Conservation (phyloP, 2,113 vertebrate species). For the Gallinago jamesoni region DNA sequence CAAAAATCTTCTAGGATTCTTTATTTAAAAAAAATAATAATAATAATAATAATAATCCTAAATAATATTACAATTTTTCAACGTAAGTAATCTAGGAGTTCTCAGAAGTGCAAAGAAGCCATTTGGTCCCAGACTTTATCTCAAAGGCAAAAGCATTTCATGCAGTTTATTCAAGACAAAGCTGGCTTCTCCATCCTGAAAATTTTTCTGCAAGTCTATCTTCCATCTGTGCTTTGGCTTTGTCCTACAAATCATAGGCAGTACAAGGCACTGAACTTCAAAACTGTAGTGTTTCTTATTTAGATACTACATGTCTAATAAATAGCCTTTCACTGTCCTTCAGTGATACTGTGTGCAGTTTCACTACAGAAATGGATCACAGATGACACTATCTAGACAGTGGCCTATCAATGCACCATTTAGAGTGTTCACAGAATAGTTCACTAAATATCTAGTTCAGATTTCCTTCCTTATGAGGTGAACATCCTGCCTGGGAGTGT, state of each 20-base stretch:
- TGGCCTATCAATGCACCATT: neutral
- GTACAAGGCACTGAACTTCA: conserved; percentile 54
- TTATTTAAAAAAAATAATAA: neutral
- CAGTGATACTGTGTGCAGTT: neutral
- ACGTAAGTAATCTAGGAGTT: neutral
- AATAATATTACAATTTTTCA: conserved; percentile 42
- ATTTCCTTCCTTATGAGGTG: neutral
- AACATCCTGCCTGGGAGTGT: neutral
- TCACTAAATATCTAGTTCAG: neutral
- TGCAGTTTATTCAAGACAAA: conserved; percentile 78
- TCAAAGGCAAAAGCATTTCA: conserved; percentile 74
- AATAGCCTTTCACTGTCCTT: neutral
- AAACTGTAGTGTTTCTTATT: neutral
- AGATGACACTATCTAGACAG: neutral
- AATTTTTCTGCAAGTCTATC: conserved; percentile 72
- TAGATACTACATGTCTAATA: neutral
- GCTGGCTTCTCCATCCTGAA: conserved; percentile 72
- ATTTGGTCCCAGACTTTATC: conserved; percentile 66
- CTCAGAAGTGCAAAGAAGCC: conserved; percentile 58
- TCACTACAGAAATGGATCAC: neutral
- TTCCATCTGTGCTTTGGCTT: conserved; percentile 78
- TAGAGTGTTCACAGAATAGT: neutral
- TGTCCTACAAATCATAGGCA: conserved; percentile 61
- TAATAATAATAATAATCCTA: conserved; percentile 25
- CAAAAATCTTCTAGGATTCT: conserved; percentile 53